phyloP scores from a whole-genome alignment of 1,140 invertebrate genomes.

The Chlorops oryzae region DNA sequence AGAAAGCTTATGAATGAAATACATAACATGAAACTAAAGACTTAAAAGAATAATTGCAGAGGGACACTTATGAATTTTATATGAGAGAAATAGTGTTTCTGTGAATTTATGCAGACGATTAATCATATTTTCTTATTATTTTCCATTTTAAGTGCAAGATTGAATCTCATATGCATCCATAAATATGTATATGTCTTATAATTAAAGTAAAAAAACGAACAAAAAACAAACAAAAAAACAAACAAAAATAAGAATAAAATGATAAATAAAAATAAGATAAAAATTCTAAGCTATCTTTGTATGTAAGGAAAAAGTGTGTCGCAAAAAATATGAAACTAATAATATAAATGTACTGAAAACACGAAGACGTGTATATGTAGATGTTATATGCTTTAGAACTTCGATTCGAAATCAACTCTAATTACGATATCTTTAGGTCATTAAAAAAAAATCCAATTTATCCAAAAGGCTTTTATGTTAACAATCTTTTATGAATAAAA shows the following conservation, averaged over 20 bases:
- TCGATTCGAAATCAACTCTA: neutral
- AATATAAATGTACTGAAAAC: neutral
- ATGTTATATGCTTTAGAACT: neutral
- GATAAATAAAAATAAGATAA: neutral
- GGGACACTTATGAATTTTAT: neutral
- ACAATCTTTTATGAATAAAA: too few relatives aligned
- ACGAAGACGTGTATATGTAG: neutral
- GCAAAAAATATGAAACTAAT: neutral
- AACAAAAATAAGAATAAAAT: too few relatives aligned
- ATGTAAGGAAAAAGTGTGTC: neutral
- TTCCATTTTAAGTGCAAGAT: neutral
- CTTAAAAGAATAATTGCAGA: neutral
- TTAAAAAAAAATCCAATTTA: too few relatives aligned
- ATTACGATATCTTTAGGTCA: neutral
- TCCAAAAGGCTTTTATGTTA: too few relatives aligned
- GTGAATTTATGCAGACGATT: neutral
- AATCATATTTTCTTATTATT: neutral
- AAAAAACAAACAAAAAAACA: too few relatives aligned
- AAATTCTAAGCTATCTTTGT: neutral
- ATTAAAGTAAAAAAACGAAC: too few relatives aligned
- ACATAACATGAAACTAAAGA: neutral
- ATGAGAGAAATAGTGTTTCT: neutral
- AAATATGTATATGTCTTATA: neutral
- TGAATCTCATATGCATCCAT: neutral
- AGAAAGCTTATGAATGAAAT: neutral